Evolutionary conservation across 2,113 vertebrate genomes (phyloP), one percentile per base, ranked within the genome.

Genomic region (Tyrannus savana): DNA sequence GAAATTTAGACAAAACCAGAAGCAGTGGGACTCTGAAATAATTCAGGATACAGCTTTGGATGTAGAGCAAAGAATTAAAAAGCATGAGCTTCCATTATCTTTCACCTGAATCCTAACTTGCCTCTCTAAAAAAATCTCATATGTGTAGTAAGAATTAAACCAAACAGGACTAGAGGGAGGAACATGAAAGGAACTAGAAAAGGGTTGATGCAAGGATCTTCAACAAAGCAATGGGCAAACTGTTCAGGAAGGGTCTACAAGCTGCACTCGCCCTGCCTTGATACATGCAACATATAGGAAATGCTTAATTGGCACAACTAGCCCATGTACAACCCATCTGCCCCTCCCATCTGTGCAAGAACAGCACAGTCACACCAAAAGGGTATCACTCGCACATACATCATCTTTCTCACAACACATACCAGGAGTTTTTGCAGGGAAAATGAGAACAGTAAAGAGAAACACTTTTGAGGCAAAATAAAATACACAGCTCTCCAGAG

Each of bases 371-470:
- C 55, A 81, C 68, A 89, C 11, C 2, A 3, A 37, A 24, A 76
- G 21, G 14, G 68, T 78, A 64, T 56, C 64, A 71, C 73, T 68
- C 86, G 81, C 69, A 89, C 0, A 0, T 39, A 55, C 59, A 27
- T 68, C 4, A 0, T 72, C 52, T 14, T 91, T 84, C 62, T 89
- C 77, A 87, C 64, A 90, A 64, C 64, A 67, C 42, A 37, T 24
- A 60, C 60, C 52, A 86, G 75, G 50, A 90, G 63, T 30, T 50
- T 94, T 94, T 55, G 59, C 52, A 92, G 23, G 21, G 31, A 84
- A 95, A 78, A 90, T 59, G 90, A 92, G 42, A 86, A 50, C 9
- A 42, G 71, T 39, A 49, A 83, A 77, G 56, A 77, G 33, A 90
- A 95, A 81, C 12, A 37, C 12, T 77, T 35, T 18, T 35, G 60